phyloP scores from a whole-genome alignment of 2,113 vertebrate genomes.

The Butorides virescens region DNA sequence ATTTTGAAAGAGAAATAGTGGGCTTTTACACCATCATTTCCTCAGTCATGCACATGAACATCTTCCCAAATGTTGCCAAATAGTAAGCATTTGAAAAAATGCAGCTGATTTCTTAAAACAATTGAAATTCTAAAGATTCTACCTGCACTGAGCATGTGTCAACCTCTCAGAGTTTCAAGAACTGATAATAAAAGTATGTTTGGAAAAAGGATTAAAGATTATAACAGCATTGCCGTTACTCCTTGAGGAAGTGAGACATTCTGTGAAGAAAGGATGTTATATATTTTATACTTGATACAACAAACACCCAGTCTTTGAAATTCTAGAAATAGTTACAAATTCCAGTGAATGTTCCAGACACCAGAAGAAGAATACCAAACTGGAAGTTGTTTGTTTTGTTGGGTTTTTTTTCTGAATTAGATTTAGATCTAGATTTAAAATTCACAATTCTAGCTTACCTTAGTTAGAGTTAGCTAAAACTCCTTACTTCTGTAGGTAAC shows the following conservation, averaged over 20 bases:
- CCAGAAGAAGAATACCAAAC: not conserved
- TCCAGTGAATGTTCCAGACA: not conserved
- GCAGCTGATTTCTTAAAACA: not conserved
- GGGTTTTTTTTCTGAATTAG: not conserved
- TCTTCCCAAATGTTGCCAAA: not conserved
- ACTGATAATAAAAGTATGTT: not conserved
- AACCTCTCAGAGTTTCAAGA: not conserved
- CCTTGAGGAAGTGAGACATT: not conserved
- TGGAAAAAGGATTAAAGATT: not conserved
- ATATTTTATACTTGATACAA: not conserved
- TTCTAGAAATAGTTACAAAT: not conserved
- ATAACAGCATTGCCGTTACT: not conserved
- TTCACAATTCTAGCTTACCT: not conserved
- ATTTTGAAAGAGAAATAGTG: not conserved
- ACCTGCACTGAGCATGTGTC: rapidly evolving
- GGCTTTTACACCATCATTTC: not conserved
- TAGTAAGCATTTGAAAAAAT: not conserved
- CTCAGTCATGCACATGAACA: not conserved
- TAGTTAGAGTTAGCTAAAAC: not conserved
- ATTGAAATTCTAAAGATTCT: not conserved
- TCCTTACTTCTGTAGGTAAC: not conserved
- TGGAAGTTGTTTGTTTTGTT: not conserved
- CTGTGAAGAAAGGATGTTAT: not conserved
- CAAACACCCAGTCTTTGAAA: not conserved
- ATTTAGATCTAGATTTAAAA: not conserved